Conservation (phyloP, 2,113 vertebrate species). For the Triplophysa dalaica region DNA sequence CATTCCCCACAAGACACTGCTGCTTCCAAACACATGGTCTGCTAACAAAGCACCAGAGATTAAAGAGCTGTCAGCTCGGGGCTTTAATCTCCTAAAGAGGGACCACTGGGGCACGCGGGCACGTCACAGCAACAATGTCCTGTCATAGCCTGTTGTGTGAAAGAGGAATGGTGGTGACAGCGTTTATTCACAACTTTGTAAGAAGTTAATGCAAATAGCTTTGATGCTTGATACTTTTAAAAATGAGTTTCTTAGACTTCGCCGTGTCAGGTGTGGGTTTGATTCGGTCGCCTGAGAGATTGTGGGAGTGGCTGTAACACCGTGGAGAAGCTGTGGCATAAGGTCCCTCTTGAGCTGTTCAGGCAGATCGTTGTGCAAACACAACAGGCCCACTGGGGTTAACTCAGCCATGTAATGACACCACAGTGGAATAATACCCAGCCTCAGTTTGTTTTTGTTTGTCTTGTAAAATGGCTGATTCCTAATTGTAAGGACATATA, state of each 20-base stretch:
- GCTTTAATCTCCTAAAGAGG: constrained; percentile 57
- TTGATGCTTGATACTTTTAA: constrained; percentile 4
- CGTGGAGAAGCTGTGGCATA: constrained; percentile 30
- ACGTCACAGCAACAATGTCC: constrained; percentile 41
- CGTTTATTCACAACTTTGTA: background rate
- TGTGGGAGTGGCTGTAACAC: background rate
- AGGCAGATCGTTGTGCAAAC: constrained; percentile 68
- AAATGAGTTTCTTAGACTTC: background rate
- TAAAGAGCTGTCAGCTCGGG: constrained; percentile 51
- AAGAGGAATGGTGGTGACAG: constrained; percentile 33
- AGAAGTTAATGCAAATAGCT: background rate
- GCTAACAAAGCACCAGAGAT: constrained; percentile 59
- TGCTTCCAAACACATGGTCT: constrained; percentile 43
- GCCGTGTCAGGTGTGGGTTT: background rate
- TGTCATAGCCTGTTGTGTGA: constrained; percentile 19
- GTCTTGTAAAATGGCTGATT: constrained; percentile 31
- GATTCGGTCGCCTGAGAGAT: constrained; percentile 54
- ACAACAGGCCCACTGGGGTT: constrained; percentile 63
- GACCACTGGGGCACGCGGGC: constrained; percentile 35
- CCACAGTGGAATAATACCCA: constrained; percentile 56
- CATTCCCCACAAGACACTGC: constrained; percentile 17
- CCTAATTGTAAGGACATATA: constrained; percentile 42
- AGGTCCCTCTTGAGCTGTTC: constrained; percentile 57
- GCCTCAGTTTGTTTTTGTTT: constrained; percentile 49
- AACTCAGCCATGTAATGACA: constrained; percentile 70